Conservation (phyloP, 1,140 invertebrate genomes). For the Cydia amplana region DNA sequence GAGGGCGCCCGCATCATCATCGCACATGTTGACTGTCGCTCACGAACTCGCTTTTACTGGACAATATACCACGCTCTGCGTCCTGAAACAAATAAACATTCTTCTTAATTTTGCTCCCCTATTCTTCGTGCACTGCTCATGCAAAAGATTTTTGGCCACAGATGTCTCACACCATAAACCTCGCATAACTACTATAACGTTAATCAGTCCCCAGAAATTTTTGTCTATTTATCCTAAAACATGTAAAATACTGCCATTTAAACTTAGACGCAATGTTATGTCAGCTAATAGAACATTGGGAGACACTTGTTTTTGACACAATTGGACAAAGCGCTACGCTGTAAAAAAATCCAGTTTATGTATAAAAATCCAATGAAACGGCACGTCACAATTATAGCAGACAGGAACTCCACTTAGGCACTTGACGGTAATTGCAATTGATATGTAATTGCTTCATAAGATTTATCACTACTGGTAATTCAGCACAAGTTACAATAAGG, state of each 20-base stretch:
- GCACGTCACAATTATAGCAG: not conserved
- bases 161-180: too few species aligned
- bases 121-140: too few species aligned
- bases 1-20: constrained; percentile 91
- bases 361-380: not conserved
- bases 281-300: too few species aligned
- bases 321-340: not conserved
- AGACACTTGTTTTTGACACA: too few species aligned
- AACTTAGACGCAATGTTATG: too few species aligned
- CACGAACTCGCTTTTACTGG: constrained; percentile 82
- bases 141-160: too few species aligned
- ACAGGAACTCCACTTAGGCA: not conserved
- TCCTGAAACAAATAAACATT: constrained; percentile 11
- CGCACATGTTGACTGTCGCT: constrained; percentile 90
- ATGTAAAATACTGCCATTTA: too few species aligned
- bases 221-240: too few species aligned
- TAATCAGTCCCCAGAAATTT: too few species aligned
- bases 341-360: not conserved
- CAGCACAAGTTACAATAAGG: not conserved
- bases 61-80: constrained; percentile 63
- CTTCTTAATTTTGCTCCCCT: not conserved
- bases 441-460: not conserved
- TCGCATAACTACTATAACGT: too few species aligned
- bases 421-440: not conserved
- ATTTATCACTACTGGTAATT: not conserved